phyloP scores from a whole-genome alignment of 2,797 vertebrate species.

The Falco berigora region DNA sequence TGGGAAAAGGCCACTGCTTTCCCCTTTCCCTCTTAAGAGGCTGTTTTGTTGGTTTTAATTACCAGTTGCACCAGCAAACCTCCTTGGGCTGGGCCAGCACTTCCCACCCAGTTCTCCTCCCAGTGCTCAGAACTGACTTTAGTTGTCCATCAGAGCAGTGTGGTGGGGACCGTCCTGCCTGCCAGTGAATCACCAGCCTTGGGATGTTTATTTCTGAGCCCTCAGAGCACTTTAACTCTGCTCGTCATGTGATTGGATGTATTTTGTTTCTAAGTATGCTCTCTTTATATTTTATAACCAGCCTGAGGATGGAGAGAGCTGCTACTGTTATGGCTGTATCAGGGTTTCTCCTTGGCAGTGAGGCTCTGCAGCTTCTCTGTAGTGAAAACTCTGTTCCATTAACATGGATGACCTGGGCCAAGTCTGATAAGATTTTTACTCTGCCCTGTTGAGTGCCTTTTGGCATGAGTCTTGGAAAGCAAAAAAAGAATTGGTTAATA shows the following conservation, averaged over 20 bases:
- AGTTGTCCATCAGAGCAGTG: accelerated
- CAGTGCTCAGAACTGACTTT: background rate
- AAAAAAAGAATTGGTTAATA: background rate
- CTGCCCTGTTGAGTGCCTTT: background rate
- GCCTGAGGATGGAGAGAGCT: background rate
- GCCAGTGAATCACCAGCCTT: background rate
- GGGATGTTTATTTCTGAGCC: background rate
- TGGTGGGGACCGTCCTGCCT: background rate
- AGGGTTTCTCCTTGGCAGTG: background rate
- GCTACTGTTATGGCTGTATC: background rate
- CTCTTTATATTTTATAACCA: background rate
- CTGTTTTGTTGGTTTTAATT: background rate
- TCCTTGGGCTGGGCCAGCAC: too few relatives aligned
- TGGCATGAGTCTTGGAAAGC: background rate
- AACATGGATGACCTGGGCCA: background rate
- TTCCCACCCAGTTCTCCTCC: background rate
- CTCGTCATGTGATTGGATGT: background rate
- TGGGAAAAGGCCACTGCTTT: background rate
- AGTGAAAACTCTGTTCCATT: background rate
- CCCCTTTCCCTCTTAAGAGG: background rate
- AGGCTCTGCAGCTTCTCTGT: background rate
- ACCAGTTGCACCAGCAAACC: background rate
- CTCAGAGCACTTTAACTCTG: background rate
- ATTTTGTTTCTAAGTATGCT: background rate
- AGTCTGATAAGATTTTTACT: background rate